These are phyloP conservation scores for Diplosoma virens DNA, from an alignment of 23 tunicate genomes.

Conservation along the genomic window DNA sequence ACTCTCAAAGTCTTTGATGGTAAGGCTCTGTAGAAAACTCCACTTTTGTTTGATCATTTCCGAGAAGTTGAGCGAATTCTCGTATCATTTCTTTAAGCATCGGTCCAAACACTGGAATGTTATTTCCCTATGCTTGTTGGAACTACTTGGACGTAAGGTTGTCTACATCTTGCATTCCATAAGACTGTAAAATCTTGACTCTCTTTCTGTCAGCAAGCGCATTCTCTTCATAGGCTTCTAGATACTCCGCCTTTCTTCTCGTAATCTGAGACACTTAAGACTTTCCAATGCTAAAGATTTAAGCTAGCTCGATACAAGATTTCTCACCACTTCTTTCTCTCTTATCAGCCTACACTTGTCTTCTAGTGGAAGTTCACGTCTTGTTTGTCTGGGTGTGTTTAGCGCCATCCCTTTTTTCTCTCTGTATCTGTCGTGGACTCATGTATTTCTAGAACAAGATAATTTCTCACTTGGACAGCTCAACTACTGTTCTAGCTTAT, in stretches of 20 bases:
- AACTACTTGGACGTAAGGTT: neutral
- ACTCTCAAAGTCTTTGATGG: slow-evolving; percentile 19
- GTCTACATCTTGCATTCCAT: neutral
- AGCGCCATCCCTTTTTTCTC: neutral
- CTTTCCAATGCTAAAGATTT: neutral
- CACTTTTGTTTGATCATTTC: slow-evolving; percentile 5
- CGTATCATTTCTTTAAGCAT: slow-evolving; percentile 2
- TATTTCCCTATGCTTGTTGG: neutral
- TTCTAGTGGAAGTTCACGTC: neutral
- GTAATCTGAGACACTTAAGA: neutral
- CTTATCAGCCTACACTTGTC: slow-evolving; percentile 7
- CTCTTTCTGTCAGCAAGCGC: neutral
- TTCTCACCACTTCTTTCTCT: neutral
- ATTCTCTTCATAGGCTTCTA: neutral
- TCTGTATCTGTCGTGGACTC: neutral
- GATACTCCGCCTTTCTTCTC: neutral
- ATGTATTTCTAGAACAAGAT: no score
- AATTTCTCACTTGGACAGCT: no score
- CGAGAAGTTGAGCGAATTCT: slow-evolving; percentile 1
- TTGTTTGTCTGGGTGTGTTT: neutral
- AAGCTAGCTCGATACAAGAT: neutral
- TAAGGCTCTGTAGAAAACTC: slow-evolving; percentile 13
- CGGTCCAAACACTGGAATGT: slow-evolving; percentile 15
- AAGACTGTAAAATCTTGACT: no score
- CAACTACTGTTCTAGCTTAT: no score